Evolutionary conservation across 1,140 invertebrate species (phyloP), one percentile per base, ranked within the genome.

Genomic region (Drosophila repleta): DNA sequence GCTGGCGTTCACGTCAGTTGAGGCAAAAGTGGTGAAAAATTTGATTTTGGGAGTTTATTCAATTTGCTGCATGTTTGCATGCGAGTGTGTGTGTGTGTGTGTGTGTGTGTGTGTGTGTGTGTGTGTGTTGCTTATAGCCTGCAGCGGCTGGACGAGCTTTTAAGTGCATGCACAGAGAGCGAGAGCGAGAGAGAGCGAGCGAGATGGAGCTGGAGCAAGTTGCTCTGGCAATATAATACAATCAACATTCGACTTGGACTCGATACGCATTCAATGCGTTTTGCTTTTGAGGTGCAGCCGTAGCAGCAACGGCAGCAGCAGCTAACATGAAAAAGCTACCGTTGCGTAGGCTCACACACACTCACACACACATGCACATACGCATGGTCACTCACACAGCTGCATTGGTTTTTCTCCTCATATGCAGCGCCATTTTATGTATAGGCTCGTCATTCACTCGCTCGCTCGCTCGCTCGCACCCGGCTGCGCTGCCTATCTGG

Each of bases 31-130:
- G 81, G 83, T 79, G 82, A 87, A 87, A 83, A 87, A 88, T 87
- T 87, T 88, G 82, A 87, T 88, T 57, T 87, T 76, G 72, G 74
- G 83, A 88, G 83, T 87, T 87, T 87, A 87, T 87, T 87, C 82
- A 87, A 87, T 87, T 87, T 87, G 75, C 75, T 83, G 41, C 79
- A 78, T 79, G 72, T 76, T 49, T 67, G 43, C 17, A 17, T 49
- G 65, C 56, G 20, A 65, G 49, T 49, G 26, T 8, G 6, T 1
- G 24, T 26, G 24, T 26, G 24, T 26, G 24, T 26, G 24, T 26
- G 24, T 26, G 24, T 26, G 18, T 70, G 49, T 49, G 37, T 70
- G 57, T 39, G 24, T 26, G 24, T 26, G 24, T 26, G 24, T 26
- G 18, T 70, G 49, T 49, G 37, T 70, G 57, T 39, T 43, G 55